Evolutionary conservation across 2,888 invertebrate species (phyloP).

Genomic region (Geotrupes spiniger): DNA sequence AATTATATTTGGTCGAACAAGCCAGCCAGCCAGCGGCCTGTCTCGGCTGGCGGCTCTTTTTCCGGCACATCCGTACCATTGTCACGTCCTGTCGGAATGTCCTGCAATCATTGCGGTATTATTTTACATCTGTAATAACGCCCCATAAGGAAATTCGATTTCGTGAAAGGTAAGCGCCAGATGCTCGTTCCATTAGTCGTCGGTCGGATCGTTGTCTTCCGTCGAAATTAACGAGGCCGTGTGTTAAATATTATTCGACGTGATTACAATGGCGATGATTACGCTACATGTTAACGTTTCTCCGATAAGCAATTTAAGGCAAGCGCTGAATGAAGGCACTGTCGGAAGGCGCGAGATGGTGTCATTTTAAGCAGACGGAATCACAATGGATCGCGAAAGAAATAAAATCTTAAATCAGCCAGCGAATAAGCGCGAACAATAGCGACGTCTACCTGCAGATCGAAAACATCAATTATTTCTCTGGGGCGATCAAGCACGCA

Average conservation of each 20-base stretch:
- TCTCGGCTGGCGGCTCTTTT: background rate
- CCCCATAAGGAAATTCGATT: constrained; percentile 31
- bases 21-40: constrained; percentile 18
- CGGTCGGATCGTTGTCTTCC: background rate
- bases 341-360: constrained; percentile 30
- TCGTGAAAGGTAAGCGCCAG: constrained; percentile 31
- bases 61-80: constrained; percentile 25
- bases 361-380: constrained; percentile 36
- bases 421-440: constrained; percentile 35
- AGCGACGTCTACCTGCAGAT: constrained; percentile 37
- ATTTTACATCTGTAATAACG: constrained; percentile 36
- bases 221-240: constrained; percentile 1
- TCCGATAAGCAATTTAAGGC: constrained; percentile 5
- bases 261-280: constrained; percentile 3
- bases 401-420: constrained; percentile 37
- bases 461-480: constrained; percentile 28
- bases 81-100: constrained; percentile 35
- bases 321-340: constrained; percentile 15
- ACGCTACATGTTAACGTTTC: constrained; percentile 1
- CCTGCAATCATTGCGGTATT: constrained; percentile 35
- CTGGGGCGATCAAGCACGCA: constrained; percentile 23
- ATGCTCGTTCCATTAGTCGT: constrained; percentile 27
- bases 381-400: constrained; percentile 35
- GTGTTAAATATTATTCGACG: constrained; percentile 4
- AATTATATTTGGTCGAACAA: constrained; percentile 38